phyloP scores from a whole-genome alignment of 2,888 invertebrate species.

The Siphonodentalium dalli region DNA sequence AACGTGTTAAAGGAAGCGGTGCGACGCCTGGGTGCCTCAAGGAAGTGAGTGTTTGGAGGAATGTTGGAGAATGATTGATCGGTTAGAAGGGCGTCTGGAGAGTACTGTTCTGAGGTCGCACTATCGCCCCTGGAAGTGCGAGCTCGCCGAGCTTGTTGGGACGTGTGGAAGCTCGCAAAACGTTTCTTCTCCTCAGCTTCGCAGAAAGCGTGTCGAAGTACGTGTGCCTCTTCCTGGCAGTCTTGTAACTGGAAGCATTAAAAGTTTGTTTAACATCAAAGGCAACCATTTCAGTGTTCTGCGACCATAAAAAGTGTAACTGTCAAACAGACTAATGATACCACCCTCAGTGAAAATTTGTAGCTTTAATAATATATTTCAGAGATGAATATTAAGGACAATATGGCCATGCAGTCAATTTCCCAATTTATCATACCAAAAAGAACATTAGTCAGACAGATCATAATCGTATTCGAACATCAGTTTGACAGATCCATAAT shows the following conservation, averaged over 20 bases:
- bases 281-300: too few relatives aligned
- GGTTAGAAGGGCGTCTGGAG: constrained; percentile 22
- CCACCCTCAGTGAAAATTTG: too few relatives aligned
- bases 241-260: constrained; percentile 73
- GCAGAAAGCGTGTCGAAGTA: constrained; percentile 77
- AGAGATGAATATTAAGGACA: too few relatives aligned
- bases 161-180: constrained; percentile 49
- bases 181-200: constrained; percentile 80
- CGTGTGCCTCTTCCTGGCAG: constrained; percentile 77
- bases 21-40: background rate
- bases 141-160: constrained; percentile 44
- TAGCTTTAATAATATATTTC: too few relatives aligned
- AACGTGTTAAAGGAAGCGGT: background rate
- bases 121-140: constrained; percentile 44
- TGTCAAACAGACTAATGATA: too few relatives aligned
- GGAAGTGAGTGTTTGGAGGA: background rate
- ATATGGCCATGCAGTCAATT: too few relatives aligned
- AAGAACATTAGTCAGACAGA: too few relatives aligned
- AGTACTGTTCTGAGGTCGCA: constrained; percentile 21
- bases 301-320: too few relatives aligned
- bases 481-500: too few relatives aligned
- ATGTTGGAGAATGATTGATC: constrained; percentile 1
- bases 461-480: too few relatives aligned
- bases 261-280: too few relatives aligned
- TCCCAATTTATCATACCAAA: too few relatives aligned